Base-by-base conservation (phyloP, 1,140 invertebrate genomes). In the Drosophila arizonae region DNA sequence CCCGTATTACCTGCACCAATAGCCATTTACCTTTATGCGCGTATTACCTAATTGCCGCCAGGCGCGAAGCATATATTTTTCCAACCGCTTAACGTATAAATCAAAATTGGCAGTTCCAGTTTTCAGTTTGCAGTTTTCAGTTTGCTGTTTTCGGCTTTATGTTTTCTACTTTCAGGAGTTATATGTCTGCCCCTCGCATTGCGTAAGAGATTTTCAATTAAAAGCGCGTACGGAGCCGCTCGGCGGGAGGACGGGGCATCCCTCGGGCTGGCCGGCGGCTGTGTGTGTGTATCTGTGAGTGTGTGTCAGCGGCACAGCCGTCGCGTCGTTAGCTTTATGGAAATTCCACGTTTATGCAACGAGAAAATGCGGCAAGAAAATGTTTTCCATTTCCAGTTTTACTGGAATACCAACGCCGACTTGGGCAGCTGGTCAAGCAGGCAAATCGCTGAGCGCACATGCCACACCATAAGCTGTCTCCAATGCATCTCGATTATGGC, bases 321-420 rank as follows among this genome's bases (percentile, higher is more conserved):
- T 21, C 61, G 61, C 57, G 41, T 21, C 61, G 61, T 15, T 51
- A 51, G 62, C 52, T 73, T 79, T 79, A 84, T 85, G 80, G 77
- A 79, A 84, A 85, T 85, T 85, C 80, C 80, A 79, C 70, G 68
- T 77, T 84, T 79, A 85, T 77, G 73, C 78, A 84, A 84, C 63
- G 26, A 67, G 80, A 84, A 84, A 84, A 84, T 72, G 50, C 76
- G 70, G 56, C 76, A 84, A 71, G 76, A 78, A 76, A 78, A 72
- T 66, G 52, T 77, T 77, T 82, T 82, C 76, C 72, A 57, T 65
- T 79, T 76, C 81, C 80, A 84, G 80, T 85, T 85, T 84, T 72
- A 82, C 79, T 72, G 67, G 79, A 81, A 66, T 61, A 46, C 61
- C 55, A 79, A 65, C 62, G 50, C 64, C 73, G 66, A 68, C 61